Conservation (phyloP, 1,140 invertebrate genomes). For the Archegozetes longisetosus region DNA sequence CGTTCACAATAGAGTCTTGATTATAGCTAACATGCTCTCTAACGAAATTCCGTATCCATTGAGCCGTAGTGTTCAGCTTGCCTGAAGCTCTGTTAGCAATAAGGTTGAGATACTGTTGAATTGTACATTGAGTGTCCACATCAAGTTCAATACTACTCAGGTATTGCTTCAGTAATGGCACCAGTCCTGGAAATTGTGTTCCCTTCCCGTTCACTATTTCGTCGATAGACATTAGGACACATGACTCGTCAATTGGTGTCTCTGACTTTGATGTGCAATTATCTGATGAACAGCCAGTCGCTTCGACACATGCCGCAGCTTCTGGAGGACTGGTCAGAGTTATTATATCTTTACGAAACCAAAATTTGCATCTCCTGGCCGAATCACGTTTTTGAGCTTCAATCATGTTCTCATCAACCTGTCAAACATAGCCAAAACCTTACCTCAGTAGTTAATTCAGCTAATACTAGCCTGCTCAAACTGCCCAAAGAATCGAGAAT, state of each 20-base stretch:
- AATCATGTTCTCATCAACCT: constrained; percentile 96
- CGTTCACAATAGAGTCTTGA: constrained; percentile 71
- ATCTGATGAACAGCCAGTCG: constrained; percentile 3
- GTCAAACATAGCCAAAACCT: constrained; percentile 17
- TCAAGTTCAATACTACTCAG: constrained; percentile 84
- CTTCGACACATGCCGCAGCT: constrained; percentile 21
- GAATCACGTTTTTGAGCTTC: constrained; percentile 81
- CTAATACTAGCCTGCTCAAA: too few species aligned
- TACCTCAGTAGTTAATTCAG: too few species aligned
- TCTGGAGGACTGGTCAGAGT: constrained; percentile 30
- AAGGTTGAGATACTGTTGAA: constrained; percentile 88
- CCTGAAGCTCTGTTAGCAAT: constrained; percentile 79
- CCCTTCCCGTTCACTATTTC: constrained; percentile 97
- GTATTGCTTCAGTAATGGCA: constrained; percentile 84
- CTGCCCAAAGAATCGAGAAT: too few species aligned
- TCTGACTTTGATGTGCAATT: constrained; percentile 1
- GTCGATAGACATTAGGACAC: constrained; percentile 61
- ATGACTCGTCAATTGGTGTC: constrained; percentile 6
- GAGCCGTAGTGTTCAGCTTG: constrained; percentile 64
- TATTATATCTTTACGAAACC: constrained; percentile 69
- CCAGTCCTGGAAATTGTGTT: constrained; percentile 78
- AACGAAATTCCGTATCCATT: constrained; percentile 85
- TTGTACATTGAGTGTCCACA: constrained; percentile 88
- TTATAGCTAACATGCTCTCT: constrained; percentile 70
- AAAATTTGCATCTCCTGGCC: constrained; percentile 62